Conservation (phyloP, 1,140 invertebrate species). For the Sycobia sp. region DNA sequence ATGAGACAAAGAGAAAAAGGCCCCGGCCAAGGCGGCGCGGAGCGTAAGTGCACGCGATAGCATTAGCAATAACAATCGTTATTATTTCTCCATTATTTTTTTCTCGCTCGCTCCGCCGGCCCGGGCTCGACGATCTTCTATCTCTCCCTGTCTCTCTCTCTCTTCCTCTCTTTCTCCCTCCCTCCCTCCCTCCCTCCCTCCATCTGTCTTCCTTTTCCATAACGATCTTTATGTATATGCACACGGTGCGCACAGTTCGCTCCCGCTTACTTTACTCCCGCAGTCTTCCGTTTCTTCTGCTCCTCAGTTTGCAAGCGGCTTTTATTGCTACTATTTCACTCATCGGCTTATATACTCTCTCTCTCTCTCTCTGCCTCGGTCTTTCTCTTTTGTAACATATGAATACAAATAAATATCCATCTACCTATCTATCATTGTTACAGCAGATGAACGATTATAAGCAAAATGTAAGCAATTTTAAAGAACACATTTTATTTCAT, state of each 20-base stretch:
- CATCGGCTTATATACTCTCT: not conserved
- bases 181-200: not conserved
- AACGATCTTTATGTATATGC: constrained; percentile 25
- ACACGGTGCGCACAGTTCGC: not conserved
- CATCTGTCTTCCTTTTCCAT: constrained; percentile 14
- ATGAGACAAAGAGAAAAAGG: constrained; percentile 16
- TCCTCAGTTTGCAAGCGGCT: not conserved
- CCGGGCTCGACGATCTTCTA: no score
- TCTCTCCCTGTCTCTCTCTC: no score
- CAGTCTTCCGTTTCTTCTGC: not conserved
- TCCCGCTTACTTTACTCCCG: not conserved
- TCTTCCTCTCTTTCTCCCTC: no score
- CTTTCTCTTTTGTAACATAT: no score
- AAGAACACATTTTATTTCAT: no score
- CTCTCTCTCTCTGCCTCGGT: not conserved
- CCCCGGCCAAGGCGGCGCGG: not conserved
- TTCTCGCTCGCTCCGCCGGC: constrained; percentile 3
- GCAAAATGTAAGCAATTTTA: no score
- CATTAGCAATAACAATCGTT: constrained; percentile 26
- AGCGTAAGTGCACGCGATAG: not conserved
- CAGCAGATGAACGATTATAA: no score
- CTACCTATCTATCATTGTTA: no score
- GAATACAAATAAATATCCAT: no score
- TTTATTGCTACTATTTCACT: not conserved
- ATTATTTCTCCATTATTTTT: constrained; percentile 24